phyloP scores from a whole-genome alignment of 1,140 invertebrate species.

The Drepana arcuata region DNA sequence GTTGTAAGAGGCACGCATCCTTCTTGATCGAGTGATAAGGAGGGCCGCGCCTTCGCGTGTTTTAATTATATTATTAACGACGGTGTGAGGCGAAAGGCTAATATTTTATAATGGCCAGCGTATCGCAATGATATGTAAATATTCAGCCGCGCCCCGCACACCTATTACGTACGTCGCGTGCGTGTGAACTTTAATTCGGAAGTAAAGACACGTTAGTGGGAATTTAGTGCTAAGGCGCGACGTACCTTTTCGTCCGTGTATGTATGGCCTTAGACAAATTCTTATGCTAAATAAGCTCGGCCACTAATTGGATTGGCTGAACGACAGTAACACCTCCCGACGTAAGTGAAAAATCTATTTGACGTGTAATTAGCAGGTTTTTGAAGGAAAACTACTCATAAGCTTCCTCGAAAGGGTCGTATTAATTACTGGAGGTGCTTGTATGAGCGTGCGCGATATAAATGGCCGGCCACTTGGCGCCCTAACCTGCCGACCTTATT shows the following conservation, averaged over 20 bases:
- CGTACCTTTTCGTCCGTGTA: conserved; percentile 29
- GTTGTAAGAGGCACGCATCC: conserved; percentile 6
- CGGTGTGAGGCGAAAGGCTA: conserved; percentile 51
- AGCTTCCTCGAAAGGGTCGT: conserved; percentile 64
- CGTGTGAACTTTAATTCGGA: conserved; percentile 52
- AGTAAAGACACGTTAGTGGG: conserved; percentile 46
- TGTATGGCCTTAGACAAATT: conserved; percentile 16
- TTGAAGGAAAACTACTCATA: conserved; percentile 68
- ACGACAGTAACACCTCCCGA: conserved; percentile 4
- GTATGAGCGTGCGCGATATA: conserved; percentile 53
- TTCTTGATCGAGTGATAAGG: conserved; percentile 60
- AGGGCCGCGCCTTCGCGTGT: conserved; percentile 56
- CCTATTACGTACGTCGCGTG: conserved; percentile 55
- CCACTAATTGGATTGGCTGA: conserved; percentile 22
- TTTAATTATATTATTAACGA: conserved; percentile 71
- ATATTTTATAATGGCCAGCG: conserved; percentile 62
- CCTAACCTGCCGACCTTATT: conserved; percentile 63
- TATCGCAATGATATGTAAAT: conserved; percentile 71
- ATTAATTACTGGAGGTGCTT: conserved; percentile 66
- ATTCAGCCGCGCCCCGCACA: conserved; percentile 45
- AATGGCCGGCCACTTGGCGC: conserved; percentile 66
- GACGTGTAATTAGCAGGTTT: conserved; percentile 64
- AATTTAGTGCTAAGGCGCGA: conserved; percentile 53
- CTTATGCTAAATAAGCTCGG: conserved; percentile 19
- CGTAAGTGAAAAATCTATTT: conserved; percentile 30